A percentile compares a stretch with the other conserved stretches of the same genome.
Evolutionary conservation across 2,797 vertebrate genomes (phyloP).

Genomic region (Cheirogaleus major): DNA sequence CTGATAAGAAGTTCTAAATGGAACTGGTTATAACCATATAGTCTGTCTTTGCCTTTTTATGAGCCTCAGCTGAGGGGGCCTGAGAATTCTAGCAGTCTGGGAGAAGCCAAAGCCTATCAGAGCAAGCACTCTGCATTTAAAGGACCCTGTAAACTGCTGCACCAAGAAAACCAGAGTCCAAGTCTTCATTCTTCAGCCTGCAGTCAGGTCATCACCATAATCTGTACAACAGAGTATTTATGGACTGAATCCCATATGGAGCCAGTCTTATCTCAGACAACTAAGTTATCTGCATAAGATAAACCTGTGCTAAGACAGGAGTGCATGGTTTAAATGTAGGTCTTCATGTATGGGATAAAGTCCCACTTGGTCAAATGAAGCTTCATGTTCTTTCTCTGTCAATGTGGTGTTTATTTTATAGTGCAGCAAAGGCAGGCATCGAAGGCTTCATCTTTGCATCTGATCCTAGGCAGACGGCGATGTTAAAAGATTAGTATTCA

Average conservation of each 20-base stretch:
- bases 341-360: neutral
- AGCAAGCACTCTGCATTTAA: neutral
- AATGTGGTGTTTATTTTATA: neutral
- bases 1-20: neutral
- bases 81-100: neutral
- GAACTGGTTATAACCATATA: neutral
- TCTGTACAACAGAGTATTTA: neutral
- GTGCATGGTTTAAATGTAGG: neutral
- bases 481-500: constrained; percentile 3
- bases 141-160: neutral
- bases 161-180: neutral
- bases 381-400: neutral
- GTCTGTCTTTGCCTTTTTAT: constrained; percentile 6
- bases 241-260: constrained; percentile 7
- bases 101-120: neutral
- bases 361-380: constrained; percentile 26
- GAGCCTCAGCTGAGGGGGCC: neutral
- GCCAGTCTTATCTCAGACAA: constrained; percentile 49
- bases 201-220: neutral
- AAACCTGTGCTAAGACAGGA: constrained; percentile 16
- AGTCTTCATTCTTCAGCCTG: neutral
- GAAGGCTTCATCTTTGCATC: neutral
- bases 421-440: neutral
- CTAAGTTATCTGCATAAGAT: constrained; percentile 25
- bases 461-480: constrained; percentile 28